Conservation (phyloP, 2,113 vertebrate species). For the Tragelaphus buxtoni region DNA sequence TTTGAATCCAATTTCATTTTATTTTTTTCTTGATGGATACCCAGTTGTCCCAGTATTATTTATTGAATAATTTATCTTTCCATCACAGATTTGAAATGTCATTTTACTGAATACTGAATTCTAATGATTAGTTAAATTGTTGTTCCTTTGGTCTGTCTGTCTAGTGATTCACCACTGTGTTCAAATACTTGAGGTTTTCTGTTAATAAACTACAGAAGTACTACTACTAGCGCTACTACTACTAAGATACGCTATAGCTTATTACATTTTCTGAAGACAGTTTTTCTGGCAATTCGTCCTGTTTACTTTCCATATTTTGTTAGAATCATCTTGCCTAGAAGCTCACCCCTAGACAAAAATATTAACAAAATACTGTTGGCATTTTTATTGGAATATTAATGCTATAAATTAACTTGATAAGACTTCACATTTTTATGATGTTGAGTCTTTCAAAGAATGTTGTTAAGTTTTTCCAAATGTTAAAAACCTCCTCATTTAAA, state of each 20-base stretch:
- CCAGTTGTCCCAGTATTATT: background rate
- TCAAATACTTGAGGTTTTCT: background rate
- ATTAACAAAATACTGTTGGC: background rate
- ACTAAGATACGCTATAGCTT: background rate
- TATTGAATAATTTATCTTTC: background rate
- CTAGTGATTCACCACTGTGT: background rate
- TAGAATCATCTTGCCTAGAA: background rate
- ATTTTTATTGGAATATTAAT: background rate
- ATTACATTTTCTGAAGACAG: background rate
- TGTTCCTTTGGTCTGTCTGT: background rate
- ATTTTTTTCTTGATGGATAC: background rate
- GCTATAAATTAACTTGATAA: background rate
- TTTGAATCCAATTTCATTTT: background rate
- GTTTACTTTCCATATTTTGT: background rate
- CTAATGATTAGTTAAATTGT: background rate
- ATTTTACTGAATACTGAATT: slow-evolving; percentile 1
- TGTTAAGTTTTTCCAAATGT: background rate
- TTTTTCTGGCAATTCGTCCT: background rate
- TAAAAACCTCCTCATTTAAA: background rate
- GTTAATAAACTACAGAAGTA: background rate
- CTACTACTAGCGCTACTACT: background rate
- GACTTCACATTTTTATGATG: background rate
- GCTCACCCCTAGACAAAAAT: background rate
- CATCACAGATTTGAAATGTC: background rate
- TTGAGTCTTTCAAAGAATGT: background rate